Evolutionary conservation across 2,888 invertebrate genomes (phyloP).

Genomic region (Lasioglossum leucozonium): DNA sequence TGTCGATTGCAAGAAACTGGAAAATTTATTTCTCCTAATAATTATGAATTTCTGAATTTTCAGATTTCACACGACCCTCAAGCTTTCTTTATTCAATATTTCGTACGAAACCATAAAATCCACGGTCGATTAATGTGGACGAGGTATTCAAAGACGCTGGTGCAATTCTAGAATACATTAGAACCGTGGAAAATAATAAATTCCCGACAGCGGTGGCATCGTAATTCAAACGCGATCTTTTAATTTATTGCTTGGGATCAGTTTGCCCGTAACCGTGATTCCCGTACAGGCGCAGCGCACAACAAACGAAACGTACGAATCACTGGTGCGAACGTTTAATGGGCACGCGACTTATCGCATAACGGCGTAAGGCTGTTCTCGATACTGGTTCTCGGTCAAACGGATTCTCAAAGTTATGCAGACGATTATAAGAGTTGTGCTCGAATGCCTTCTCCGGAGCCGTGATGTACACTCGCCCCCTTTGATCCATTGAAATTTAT

Average conservation of each 20-base stretch:
- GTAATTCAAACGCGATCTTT: slow-evolving; percentile 10
- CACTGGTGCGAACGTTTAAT: slow-evolving; percentile 78
- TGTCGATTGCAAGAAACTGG: background rate
- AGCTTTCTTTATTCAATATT: background rate
- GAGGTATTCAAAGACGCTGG: background rate
- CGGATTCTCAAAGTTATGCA: slow-evolving; percentile 82
- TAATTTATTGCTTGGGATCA: slow-evolving; percentile 27
- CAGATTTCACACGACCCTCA: background rate
- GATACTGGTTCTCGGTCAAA: slow-evolving; percentile 83
- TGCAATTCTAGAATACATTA: background rate
- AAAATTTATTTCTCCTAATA: background rate
- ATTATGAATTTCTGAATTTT: background rate
- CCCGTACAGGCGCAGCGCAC: background rate
- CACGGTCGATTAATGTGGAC: background rate
- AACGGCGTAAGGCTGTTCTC: slow-evolving; percentile 81
- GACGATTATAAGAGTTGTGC: slow-evolving; percentile 79
- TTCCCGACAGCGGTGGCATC: background rate
- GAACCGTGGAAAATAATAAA: background rate
- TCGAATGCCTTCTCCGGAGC: slow-evolving; percentile 68
- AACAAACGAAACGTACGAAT: slow-evolving; percentile 69
- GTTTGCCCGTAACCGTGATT: slow-evolving; percentile 24
- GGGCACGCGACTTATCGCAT: slow-evolving; percentile 82
- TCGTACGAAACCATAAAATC: background rate
- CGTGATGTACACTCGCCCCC: slow-evolving; percentile 55
- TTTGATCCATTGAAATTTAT: slow-evolving; percentile 69